Evolutionary conservation across 2,113 vertebrate species (phyloP).

Genomic region (Pseudorectes ferrugineus): DNA sequence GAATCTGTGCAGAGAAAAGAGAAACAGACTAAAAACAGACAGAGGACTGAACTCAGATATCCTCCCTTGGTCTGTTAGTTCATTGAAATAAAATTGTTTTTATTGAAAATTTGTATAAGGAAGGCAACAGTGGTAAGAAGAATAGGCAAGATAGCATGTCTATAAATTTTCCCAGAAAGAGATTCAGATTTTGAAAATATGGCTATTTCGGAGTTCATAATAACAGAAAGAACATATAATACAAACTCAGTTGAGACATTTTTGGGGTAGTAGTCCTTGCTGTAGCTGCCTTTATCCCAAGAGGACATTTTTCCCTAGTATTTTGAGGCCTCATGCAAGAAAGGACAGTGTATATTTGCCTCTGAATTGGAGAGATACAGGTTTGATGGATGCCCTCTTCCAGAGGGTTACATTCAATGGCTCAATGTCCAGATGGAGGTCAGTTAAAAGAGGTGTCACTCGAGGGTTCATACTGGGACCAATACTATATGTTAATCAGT

Average conservation of each 20-base stretch:
- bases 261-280: neutral
- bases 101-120: neutral
- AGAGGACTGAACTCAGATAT: neutral
- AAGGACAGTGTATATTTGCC: neutral
- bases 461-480: neutral
- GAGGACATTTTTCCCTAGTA: neutral
- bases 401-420: neutral
- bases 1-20: constrained; percentile 1
- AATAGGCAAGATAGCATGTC: neutral
- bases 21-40: neutral
- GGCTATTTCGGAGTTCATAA: neutral
- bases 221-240: neutral
- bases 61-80: neutral
- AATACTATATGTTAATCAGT: neutral
- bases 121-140: neutral
- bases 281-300: neutral
- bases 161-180: neutral
- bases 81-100: neutral
- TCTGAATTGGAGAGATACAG: neutral
- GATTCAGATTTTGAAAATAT: neutral
- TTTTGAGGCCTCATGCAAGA: neutral
- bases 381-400: neutral
- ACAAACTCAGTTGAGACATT: neutral
- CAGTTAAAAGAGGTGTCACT: neutral
- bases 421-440: neutral